These are phyloP conservation scores for Luperina testacea DNA, from an alignment of 2,888 invertebrate genomes.

Conservation along the genomic window DNA sequence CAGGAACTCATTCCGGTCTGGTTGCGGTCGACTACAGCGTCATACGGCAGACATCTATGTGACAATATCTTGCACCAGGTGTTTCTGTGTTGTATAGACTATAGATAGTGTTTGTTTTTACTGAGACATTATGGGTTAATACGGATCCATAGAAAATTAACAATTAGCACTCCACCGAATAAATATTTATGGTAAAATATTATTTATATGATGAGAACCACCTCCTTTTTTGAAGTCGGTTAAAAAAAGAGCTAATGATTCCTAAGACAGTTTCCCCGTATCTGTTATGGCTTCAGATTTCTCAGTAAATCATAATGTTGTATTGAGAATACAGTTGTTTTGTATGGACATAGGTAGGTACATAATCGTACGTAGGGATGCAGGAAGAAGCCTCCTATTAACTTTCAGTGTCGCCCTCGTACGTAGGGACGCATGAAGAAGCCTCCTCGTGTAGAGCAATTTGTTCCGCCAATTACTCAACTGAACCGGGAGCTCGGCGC, in stretches of 20 bases:
- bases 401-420: too few relatives aligned
- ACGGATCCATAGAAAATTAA: neutral
- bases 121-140: neutral
- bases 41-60: neutral
- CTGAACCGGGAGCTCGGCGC: too few relatives aligned
- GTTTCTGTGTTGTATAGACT: too few relatives aligned
- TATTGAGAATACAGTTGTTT: neutral
- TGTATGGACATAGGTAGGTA: neutral
- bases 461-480: too few relatives aligned
- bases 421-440: too few relatives aligned
- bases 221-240: too few relatives aligned
- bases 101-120: neutral
- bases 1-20: neutral
- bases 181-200: too few relatives aligned
- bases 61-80: constrained; percentile 1
- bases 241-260: neutral
- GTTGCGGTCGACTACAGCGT: neutral
- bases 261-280: neutral
- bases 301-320: neutral
- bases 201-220: neutral
- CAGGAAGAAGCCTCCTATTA: too few relatives aligned
- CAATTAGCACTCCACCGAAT: neutral
- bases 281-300: neutral
- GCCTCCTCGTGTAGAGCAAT: too few relatives aligned
- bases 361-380: too few relatives aligned